Evolutionary conservation across 2,113 vertebrate species (phyloP).

Genomic region (Xyliphius kryptos): DNA sequence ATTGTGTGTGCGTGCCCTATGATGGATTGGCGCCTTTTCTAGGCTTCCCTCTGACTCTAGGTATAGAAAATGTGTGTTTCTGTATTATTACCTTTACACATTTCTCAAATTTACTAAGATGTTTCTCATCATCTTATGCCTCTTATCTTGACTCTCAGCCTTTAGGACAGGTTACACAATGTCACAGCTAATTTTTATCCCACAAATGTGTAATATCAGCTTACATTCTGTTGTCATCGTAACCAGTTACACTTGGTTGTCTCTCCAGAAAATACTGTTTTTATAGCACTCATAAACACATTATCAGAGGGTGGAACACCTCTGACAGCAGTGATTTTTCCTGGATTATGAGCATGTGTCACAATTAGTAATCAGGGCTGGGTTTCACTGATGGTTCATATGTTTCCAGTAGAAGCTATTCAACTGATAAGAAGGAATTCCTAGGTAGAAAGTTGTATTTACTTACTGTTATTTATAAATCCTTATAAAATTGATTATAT

Average conservation of each 20-base stretch:
- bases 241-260: not conserved
- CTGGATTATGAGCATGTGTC: conserved; percentile 8
- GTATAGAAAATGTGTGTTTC: no score
- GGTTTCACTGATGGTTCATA: not conserved
- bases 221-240: not conserved
- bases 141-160: no score
- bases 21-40: no score
- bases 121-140: no score
- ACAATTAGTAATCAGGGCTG: conserved; percentile 6
- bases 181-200: not conserved
- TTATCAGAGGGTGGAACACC: conserved; percentile 31
- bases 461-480: no score
- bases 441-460: no score
- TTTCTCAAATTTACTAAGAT: no score
- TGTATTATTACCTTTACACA: no score
- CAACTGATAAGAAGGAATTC: conserved; percentile 1
- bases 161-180: no score
- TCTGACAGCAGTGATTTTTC: conserved; percentile 28
- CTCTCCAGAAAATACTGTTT: conserved; percentile 13
- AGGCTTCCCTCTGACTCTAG: no score
- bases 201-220: not conserved
- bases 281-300: conserved; percentile 33
- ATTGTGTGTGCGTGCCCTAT: no score
- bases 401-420: not conserved
- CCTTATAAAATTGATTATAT: no score